Evolutionary conservation across 2,888 invertebrate species (phyloP), one percentile per base, ranked within the genome.

Genomic region (Cremastinae sp.): DNA sequence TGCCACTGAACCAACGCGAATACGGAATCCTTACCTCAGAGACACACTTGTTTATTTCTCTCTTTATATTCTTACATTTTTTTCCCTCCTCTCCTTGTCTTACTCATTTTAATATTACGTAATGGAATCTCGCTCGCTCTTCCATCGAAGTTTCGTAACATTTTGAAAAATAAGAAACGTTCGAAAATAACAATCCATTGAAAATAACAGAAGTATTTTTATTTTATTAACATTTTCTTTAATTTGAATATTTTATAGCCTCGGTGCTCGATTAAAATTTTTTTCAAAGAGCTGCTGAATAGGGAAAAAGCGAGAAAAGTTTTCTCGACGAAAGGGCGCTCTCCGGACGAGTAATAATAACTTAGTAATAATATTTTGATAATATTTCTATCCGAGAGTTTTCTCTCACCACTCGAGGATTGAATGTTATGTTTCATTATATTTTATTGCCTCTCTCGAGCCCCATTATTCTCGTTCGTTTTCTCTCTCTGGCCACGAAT

Each of bases 291-390:
- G n/a, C 9, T 49, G 56, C 39, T 39, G 68, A 35, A 45, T 28
- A 8, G 39, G 43, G 41, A 37, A 47, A 59, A 66, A 68, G 61
- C 43, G 28, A 18, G 56, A 43, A 62, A 70, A 68, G 65, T 56
- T 66, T 14, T 62, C 41, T 73, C 56, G 41, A n/a, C 47, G 51
- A 8, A 72, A 79, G 79, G 78, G 78, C 77, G 82, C 73, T 82
- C 80, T 58, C 65, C 59, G 45, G 39, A 18, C 35, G 5, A 56
- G 58, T 41, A 28, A 86, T 86, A 87, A 88, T 88, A 88, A 89
- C 87, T 89, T 89, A 88, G 88, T 86, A 87, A 88, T 88, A 89
- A 89, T 89, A 89, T 89, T 89, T 88, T 88, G 87, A 86, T 86
- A 88, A 88, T 87, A 87, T 87, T 87, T 85, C 87, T 83, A 62